Evolutionary conservation across 2,113 vertebrate species (phyloP).

Genomic region (Carollia perspicillata): DNA sequence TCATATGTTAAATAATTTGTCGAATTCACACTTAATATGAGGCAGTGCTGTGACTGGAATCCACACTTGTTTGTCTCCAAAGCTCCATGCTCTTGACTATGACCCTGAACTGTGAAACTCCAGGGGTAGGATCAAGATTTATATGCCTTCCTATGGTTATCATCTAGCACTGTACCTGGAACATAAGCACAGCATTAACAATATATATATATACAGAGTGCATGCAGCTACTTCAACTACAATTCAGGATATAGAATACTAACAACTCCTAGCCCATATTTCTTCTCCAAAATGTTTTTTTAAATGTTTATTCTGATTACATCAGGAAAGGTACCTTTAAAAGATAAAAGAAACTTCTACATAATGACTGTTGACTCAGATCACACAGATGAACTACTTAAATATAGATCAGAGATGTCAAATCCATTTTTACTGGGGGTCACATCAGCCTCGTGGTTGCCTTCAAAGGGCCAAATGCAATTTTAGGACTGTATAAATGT

Average conservation of each 20-base stretch:
- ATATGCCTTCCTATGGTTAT: neutral
- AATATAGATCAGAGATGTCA: neutral
- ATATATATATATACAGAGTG: neutral
- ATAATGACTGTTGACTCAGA: neutral
- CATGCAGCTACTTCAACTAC: neutral
- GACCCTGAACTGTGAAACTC: neutral
- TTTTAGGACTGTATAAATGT: too few relatives aligned
- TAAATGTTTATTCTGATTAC: neutral
- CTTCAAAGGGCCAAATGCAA: too few relatives aligned
- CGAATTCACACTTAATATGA: neutral
- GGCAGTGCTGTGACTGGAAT: neutral
- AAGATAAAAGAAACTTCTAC: neutral
- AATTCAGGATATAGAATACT: neutral
- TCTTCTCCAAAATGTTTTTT: neutral
- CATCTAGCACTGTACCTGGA: neutral
- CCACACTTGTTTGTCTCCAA: neutral
- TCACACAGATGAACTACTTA: neutral
- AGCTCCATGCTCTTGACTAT: neutral
- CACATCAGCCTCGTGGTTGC: too few relatives aligned
- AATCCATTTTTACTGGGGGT: too few relatives aligned
- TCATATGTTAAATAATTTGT: neutral
- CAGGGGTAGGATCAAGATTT: neutral
- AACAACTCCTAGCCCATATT: neutral
- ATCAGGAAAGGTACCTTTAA: neutral
- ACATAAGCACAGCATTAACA: neutral